Conservation (phyloP, 2,797 vertebrate species). For the Champsocephalus gunnari region DNA sequence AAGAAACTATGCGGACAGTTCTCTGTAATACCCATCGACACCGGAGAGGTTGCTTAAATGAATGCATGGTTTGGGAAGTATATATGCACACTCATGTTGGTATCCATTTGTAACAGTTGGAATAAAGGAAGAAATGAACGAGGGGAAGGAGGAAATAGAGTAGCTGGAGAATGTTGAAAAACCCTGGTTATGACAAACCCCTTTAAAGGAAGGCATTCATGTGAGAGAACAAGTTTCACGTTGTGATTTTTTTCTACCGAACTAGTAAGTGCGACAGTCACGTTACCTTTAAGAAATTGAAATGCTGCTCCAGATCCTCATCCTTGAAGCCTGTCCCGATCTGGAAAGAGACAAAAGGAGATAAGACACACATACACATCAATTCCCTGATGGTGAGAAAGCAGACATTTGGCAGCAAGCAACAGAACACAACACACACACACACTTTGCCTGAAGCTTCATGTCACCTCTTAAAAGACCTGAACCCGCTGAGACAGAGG, state of each 20-base stretch:
- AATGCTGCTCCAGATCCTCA: conserved; percentile 90
- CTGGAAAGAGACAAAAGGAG: conserved; percentile 74
- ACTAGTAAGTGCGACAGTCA: conserved; percentile 8
- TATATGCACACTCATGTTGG: conserved; percentile 14
- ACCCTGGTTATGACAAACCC: background rate
- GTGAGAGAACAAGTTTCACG: background rate
- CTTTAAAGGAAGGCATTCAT: background rate
- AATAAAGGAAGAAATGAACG: conserved; percentile 24
- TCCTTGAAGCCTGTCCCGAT: conserved; percentile 95
- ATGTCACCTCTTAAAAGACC: conserved; percentile 70
- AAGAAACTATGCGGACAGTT: background rate
- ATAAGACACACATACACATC: conserved; percentile 32
- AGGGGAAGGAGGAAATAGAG: background rate
- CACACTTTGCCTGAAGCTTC: conserved; percentile 65
- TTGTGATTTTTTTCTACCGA: background rate
- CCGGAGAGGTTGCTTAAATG: background rate
- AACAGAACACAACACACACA: conserved; percentile 27
- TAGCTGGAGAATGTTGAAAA: conserved; percentile 7
- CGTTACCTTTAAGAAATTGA: conserved; percentile 89
- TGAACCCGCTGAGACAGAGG: conserved; percentile 56
- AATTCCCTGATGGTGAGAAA: conserved; percentile 52
- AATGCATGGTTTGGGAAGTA: conserved; percentile 15
- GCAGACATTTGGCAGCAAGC: conserved; percentile 64
- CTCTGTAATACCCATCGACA: background rate
- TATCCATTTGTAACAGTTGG: conserved; percentile 8